Base-by-base conservation (phyloP, 1,140 invertebrate genomes). In the Mercenaria mercenaria region DNA sequence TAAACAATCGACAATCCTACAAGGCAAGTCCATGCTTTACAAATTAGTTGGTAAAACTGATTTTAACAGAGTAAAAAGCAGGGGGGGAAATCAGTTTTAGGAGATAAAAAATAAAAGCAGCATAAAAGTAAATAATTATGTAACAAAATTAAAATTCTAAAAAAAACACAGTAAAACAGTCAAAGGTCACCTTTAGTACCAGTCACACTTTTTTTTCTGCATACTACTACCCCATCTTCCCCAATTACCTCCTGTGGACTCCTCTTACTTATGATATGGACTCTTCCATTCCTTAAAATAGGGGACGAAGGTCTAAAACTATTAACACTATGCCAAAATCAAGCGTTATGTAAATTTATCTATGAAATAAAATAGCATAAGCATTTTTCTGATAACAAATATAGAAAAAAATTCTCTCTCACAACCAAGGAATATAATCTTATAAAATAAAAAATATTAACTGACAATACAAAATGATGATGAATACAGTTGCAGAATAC, bases 101-200 rank as follows among this genome's bases (percentile, higher is more conserved):
- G 20, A 72, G 37, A 41, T 39, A 15, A 72, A 72, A 72, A 39
- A 29, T 29, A 72, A 67, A 72, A 72, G 67, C 67, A 72, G 32
- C 34, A 72, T 72, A 72, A 72, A 72, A 39, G 67, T 72, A 72
- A 72, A 72, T 72, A 72, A 29, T 39, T 39, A 72, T 72, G 18
- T 72, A 72, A 72, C 67, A 39, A 72, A 72, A 72, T 39, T 72
- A 39, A 72, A 72, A 72, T 32, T 39, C 56, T 67, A 29, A 39
- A 72, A 72, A 72, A 72, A 41, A 39, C 37, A 41, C 23, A 18
- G 37, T 72, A 72, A 72, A 37, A 72, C 67, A 32, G 32, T 15
- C 32, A 72, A 29, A 37, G 34, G n/a, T 72, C 15, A 32, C 13
- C 67, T 20, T 72, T 2, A 13, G n/a, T 2, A 1, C 15, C 26